Conservation (phyloP, 2,888 invertebrate genomes). For the Apamea sordens region DNA sequence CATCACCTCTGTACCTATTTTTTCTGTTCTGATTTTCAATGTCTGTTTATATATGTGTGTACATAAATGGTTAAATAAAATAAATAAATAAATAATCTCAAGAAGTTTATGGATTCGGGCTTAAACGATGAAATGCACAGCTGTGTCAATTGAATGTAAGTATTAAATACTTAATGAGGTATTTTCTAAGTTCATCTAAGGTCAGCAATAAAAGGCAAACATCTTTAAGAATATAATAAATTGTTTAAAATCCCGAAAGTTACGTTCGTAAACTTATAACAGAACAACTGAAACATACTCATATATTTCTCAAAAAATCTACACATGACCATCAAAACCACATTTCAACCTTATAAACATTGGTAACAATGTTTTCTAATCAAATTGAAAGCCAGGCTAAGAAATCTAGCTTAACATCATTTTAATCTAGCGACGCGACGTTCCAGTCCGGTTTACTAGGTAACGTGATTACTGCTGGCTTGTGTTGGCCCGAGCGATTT, state of each 20-base stretch:
- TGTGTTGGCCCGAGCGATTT: conserved; percentile 13
- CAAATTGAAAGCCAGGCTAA: not conserved
- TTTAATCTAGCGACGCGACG: conserved; percentile 19
- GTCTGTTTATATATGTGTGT: too few relatives aligned
- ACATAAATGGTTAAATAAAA: too few relatives aligned
- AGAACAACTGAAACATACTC: not conserved
- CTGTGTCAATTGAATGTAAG: not conserved
- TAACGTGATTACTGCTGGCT: conserved; percentile 27
- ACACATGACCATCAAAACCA: not conserved
- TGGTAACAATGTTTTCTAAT: not conserved
- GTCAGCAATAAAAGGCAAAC: not conserved
- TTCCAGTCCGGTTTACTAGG: conserved; percentile 1
- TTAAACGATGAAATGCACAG: not conserved
- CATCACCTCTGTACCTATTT: too few relatives aligned
- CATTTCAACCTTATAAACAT: not conserved
- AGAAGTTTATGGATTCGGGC: not conserved
- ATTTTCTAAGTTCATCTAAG: not conserved
- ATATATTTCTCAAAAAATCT: not conserved
- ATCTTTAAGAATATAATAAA: not conserved
- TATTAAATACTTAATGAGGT: not conserved
- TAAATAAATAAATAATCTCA: too few relatives aligned
- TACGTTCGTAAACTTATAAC: not conserved
- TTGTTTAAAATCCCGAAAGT: not conserved
- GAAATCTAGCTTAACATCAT: conserved; percentile 18
- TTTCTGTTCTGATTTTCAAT: too few relatives aligned